Evolutionary conservation across 2,113 vertebrate species (phyloP).

Genomic region (Capreolus pygargus): DNA sequence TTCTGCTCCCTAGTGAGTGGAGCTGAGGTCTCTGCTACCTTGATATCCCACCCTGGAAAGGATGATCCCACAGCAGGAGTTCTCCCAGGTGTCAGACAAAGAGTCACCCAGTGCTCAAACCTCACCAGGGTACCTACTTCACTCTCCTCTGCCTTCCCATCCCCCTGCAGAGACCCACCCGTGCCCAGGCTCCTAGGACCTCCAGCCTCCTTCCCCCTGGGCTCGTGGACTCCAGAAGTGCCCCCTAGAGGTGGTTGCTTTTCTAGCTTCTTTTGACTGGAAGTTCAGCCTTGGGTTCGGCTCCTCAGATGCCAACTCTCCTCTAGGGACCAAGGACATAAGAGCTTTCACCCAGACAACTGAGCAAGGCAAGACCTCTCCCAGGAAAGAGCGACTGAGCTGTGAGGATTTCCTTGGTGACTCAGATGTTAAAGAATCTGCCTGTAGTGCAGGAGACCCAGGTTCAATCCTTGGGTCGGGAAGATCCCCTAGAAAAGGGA

Average conservation of each 20-base stretch:
- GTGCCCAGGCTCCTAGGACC: neutral
- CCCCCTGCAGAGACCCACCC: neutral
- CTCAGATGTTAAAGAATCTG: neutral
- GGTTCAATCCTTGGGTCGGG: neutral
- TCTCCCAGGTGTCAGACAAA: neutral
- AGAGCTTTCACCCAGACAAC: neutral
- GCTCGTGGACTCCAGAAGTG: fast-evolving
- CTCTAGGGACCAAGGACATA: neutral
- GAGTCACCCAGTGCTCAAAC: neutral
- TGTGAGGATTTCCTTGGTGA: neutral
- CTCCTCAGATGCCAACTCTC: neutral
- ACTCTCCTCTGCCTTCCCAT: neutral
- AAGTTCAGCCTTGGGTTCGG: neutral
- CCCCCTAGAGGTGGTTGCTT: neutral
- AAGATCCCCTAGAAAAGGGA: neutral
- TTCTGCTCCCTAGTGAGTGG: too few relatives aligned
- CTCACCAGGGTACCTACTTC: neutral
- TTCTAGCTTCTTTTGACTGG: neutral
- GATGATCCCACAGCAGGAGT: neutral
- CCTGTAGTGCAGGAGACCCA: neutral
- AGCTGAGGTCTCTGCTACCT: neutral
- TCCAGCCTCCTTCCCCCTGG: neutral
- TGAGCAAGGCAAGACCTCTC: neutral
- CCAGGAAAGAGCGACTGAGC: neutral
- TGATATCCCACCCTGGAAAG: neutral